Evolutionary conservation across 2,888 invertebrate genomes (phyloP).

Genomic region (Shargacucullia verbasci): DNA sequence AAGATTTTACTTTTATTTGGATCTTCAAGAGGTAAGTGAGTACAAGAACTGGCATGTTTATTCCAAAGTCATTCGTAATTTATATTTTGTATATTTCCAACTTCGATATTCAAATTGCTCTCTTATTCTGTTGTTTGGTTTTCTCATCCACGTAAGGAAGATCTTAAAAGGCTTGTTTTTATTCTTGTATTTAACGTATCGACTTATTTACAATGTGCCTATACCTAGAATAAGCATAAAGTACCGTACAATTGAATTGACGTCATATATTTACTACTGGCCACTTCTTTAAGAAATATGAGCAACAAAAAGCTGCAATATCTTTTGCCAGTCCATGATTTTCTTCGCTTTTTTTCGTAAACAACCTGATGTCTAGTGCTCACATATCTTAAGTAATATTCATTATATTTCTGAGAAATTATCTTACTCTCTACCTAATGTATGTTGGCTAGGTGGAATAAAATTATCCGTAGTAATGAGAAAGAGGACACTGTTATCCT

Average conservation of each 20-base stretch:
- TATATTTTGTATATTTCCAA: too few relatives aligned
- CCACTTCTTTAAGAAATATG: constrained; percentile 37
- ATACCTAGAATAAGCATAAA: too few relatives aligned
- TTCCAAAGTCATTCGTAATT: too few relatives aligned
- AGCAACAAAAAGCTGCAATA: constrained; percentile 6
- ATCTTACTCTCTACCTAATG: constrained; percentile 12
- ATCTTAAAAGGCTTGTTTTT: too few relatives aligned
- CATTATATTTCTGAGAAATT: constrained; percentile 22
- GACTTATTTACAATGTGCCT: too few relatives aligned
- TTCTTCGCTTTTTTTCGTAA: constrained; percentile 29
- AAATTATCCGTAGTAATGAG: constrained; percentile 4
- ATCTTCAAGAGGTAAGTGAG: too few relatives aligned
- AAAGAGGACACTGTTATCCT: neutral
- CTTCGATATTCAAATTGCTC: too few relatives aligned
- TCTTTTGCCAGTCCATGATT: constrained; percentile 37
- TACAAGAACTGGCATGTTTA: too few relatives aligned
- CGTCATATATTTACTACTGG: constrained; percentile 22
- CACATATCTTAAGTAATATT: constrained; percentile 23
- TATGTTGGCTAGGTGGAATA: neutral
- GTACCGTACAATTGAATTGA: constrained; percentile 21
- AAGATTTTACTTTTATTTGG: too few relatives aligned
- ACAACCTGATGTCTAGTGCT: constrained; percentile 16
- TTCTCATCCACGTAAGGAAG: too few relatives aligned
- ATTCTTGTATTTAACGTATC: too few relatives aligned
- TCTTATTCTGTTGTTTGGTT: too few relatives aligned